Base-by-base conservation (phyloP, 2,888 invertebrate genomes). In the Sisyra nigra region DNA sequence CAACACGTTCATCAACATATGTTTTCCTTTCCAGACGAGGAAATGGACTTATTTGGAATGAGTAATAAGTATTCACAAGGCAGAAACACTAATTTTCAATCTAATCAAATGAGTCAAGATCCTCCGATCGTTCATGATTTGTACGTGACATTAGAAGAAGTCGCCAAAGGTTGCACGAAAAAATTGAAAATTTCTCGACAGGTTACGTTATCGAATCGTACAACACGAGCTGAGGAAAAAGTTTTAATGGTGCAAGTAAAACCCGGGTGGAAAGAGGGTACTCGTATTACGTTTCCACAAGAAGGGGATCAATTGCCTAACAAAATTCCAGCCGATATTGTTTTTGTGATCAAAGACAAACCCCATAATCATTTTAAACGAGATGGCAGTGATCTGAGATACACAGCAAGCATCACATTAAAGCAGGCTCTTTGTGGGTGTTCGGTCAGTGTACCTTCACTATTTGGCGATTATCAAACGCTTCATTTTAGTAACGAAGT, bases 211-310 rank as follows among this genome's bases (percentile, higher is more conserved):
- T 68, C 80, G 0, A 89, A 92, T 56, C 88, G 89, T 3, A 71
- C 75, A 0, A 68, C 77, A 0, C 75, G 74, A 50, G 81, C 80
- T 51, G 93, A 94, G 59, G 93, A 94, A 55, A 96, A 94, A 65
- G 82, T 93, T 18, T 62, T 89, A 18, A 86, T 85, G 9, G 86
- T 94, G 47, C 83, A 86, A 45, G 83, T 96, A 0, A 93, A 92
- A 59, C 91, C 92, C 0, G 94, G 94, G 3, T 94, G 94, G 94
- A 94, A 94, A 60, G 83, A 92, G 0, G 94, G 94, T 10, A 96
- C 94, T 0, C 93, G 91, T 66, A 91, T 96, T 46, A 94, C 94
- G 31, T 96, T 94, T 69, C 87, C 89, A 52, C 81, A 82, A 54
- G 94, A 94, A 61, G 94, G 94, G 10, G 94, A 94, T 58, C 89